A percentile compares a stretch with the other conserved stretches of the same genome.
phyloP scores from a whole-genome alignment of 2,888 invertebrate genomes.

The Syrphus vitripennis region DNA sequence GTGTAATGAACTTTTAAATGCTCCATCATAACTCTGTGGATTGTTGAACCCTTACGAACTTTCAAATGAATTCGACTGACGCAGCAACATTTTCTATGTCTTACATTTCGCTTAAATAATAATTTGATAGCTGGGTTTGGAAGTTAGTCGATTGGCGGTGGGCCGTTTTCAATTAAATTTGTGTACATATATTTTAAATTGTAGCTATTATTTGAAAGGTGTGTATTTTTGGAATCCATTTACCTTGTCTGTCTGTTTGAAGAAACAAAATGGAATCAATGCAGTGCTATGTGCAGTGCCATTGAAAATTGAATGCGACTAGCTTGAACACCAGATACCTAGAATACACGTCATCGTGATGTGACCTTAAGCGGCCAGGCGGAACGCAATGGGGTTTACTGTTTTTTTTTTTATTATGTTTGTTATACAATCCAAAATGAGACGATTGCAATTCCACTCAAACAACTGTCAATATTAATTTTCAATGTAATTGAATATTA shows the following conservation, averaged over 20 bases:
- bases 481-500: conserved; percentile 62
- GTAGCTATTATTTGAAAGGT: not conserved
- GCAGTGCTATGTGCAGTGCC: conserved; percentile 31
- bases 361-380: conserved; percentile 35
- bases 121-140: conserved; percentile 1
- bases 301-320: conserved; percentile 20
- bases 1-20: conserved; percentile 2
- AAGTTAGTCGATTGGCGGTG: not conserved
- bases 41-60: not conserved
- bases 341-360: conserved; percentile 41
- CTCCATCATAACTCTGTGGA: not conserved
- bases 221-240: conserved; percentile 5
- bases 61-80: not conserved
- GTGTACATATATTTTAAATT: not conserved
- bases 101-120: conserved; percentile 5
- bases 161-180: conserved; percentile 16
- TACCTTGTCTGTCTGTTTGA: not conserved
- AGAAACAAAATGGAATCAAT: conserved; percentile 14
- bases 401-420: conserved; percentile 6
- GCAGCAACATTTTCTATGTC: not conserved
- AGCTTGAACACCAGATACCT: not conserved
- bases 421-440: conserved; percentile 47
- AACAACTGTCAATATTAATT: conserved; percentile 53
- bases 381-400: not conserved
- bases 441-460: conserved; percentile 36